A percentile compares a stretch with the other conserved stretches of the same genome.
phyloP scores from a whole-genome alignment of 2,113 vertebrate species.

The Aramus guarauna region DNA sequence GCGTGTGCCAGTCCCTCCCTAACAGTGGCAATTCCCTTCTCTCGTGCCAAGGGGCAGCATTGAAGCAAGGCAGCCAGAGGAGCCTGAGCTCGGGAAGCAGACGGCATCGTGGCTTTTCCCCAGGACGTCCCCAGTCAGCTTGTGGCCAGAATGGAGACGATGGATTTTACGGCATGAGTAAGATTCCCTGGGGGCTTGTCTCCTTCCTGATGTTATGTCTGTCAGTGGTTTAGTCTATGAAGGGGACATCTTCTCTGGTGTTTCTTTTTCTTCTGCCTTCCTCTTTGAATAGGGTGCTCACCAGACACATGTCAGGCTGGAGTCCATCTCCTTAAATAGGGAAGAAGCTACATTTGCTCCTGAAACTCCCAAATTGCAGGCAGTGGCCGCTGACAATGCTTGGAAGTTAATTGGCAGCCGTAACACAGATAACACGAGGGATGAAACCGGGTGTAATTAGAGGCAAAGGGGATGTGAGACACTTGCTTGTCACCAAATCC shows the following conservation, averaged over 20 bases:
- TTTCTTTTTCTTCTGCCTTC: neutral
- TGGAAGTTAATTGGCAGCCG: neutral
- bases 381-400: neutral
- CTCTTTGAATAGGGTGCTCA: neutral
- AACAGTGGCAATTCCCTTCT: neutral
- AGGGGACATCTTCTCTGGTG: neutral
- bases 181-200: neutral
- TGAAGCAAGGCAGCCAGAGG: slow-evolving; percentile 73
- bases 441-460: neutral
- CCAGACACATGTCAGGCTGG: neutral
- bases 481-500: slow-evolving; percentile 26
- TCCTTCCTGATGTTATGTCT: neutral
- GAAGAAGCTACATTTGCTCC: neutral
- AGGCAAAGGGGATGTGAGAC: neutral
- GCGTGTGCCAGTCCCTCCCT: neutral
- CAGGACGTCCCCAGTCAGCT: slow-evolving; percentile 73
- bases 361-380: neutral
- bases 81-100: slow-evolving; percentile 75
- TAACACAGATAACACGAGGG: neutral
- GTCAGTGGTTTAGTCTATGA: neutral
- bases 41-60: slow-evolving; percentile 46
- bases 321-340: neutral
- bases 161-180: slow-evolving; percentile 68
- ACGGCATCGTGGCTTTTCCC: slow-evolving; percentile 70
- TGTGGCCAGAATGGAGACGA: slow-evolving; percentile 75